phyloP scores from a whole-genome alignment of 2,797 vertebrate genomes.

The Chrysocyon brachyurus region DNA sequence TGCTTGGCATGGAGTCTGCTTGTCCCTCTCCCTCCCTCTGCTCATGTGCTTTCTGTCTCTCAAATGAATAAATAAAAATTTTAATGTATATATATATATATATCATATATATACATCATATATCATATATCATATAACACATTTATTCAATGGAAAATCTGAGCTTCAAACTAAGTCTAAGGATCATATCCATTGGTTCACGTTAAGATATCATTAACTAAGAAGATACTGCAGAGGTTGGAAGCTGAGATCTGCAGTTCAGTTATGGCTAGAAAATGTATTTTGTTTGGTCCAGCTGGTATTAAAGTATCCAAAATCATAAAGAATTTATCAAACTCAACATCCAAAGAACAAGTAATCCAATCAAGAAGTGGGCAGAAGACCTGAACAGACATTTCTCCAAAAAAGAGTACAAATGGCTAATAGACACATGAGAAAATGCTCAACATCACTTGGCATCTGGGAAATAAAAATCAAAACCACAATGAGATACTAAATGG shows the following conservation, averaged over 20 bases:
- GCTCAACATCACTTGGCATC: no score
- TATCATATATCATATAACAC: no score
- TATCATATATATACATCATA: neutral
- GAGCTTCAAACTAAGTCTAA: neutral
- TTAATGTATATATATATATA: neutral
- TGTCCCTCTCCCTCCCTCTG: neutral
- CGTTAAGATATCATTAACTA: neutral
- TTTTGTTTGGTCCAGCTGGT: neutral
- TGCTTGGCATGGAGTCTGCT: neutral
- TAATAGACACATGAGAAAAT: no score
- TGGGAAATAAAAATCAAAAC: no score
- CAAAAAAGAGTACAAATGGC: no score
- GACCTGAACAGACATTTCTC: no score
- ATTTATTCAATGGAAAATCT: neutral
- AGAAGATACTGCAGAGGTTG: neutral
- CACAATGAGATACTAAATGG: no score
- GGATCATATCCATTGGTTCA: neutral
- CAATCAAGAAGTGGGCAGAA: no score
- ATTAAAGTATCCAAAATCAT: no score
- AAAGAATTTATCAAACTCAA: no score
- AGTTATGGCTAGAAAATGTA: neutral
- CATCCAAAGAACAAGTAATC: no score
- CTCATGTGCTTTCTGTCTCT: neutral
- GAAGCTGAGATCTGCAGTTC: neutral
- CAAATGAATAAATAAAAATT: neutral